phyloP scores from a whole-genome alignment of 2,797 vertebrate genomes.

The Gallinago stenura region DNA sequence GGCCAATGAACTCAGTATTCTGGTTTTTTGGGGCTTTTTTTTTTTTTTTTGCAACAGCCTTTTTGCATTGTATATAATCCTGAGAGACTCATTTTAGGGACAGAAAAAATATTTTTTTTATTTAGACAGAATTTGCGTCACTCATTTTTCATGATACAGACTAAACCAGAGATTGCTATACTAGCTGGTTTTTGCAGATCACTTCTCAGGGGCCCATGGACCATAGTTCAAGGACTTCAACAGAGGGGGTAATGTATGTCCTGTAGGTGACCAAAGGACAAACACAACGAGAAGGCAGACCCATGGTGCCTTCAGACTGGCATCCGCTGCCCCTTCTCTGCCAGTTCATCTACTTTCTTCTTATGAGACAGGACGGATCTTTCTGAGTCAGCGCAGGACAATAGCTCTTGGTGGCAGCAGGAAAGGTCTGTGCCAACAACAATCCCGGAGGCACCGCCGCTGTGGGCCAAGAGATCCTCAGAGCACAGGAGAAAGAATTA shows the following conservation, averaged over 20 bases:
- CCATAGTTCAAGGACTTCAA: neutral
- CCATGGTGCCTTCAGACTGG: neutral
- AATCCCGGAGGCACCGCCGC: neutral
- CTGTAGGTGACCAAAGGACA: neutral
- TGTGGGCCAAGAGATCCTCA: neutral
- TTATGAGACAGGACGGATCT: neutral
- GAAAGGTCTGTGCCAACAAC: neutral
- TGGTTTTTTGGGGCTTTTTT: neutral
- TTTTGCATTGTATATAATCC: neutral
- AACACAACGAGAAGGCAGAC: neutral
- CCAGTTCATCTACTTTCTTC: neutral
- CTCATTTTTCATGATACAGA: neutral
- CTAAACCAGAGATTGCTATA: neutral
- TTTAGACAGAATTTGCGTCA: neutral
- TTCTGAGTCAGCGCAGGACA: neutral
- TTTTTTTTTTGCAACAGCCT: neutral
- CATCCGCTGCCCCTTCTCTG: neutral
- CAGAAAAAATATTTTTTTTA: neutral
- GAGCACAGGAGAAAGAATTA: neutral
- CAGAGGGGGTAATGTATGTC: neutral
- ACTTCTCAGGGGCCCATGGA: neutral
- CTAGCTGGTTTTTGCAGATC: neutral
- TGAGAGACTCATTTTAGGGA: neutral
- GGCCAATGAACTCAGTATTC: neutral
- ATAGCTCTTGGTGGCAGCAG: neutral